Percentiles rank a stretch among this genome's conserved stretches.
Conservation (phyloP, 2,888 invertebrate species). For the Drosophila nr. perissopoda region DNA sequence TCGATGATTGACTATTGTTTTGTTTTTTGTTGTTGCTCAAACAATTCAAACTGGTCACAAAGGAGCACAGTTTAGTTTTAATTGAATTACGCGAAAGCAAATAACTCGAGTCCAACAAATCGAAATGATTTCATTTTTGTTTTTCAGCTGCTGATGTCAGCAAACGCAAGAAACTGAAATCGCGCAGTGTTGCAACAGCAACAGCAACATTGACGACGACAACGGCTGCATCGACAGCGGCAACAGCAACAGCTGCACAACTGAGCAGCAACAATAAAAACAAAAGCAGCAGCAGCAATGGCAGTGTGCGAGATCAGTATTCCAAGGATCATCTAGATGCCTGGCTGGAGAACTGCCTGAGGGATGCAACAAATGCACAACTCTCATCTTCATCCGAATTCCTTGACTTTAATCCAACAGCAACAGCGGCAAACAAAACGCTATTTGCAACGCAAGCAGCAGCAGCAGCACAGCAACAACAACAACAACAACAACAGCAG, state of each 20-base stretch:
- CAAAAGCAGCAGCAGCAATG: conserved; percentile 55
- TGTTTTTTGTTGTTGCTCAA: not conserved
- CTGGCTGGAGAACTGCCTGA: conserved; percentile 84
- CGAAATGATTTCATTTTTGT: conserved; percentile 11
- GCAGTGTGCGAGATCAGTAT: conserved; percentile 61
- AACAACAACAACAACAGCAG: conserved; percentile 55
- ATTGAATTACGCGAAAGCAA: conserved; percentile 32
- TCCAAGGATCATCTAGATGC: conserved; percentile 84
- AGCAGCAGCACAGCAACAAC: conserved; percentile 58
- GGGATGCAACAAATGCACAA: conserved; percentile 83
- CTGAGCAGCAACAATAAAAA: conserved; percentile 17
- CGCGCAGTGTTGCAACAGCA: conserved; percentile 76
- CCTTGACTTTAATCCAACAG: conserved; percentile 83
- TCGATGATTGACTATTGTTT: conserved; percentile 33
- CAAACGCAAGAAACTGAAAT: conserved; percentile 84
- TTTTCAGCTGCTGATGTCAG: conserved; percentile 73
- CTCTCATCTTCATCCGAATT: conserved; percentile 84
- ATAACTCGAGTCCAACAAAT: conserved; percentile 6
- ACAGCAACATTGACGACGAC: conserved; percentile 27
- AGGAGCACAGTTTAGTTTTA: conserved; percentile 3
- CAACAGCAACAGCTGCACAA: conserved; percentile 40
- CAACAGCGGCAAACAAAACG: conserved; percentile 46
- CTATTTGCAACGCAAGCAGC: conserved; percentile 57
- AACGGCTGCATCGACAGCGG: conserved; percentile 13
- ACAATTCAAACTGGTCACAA: conserved; percentile 9